Conservation (phyloP, 1,140 invertebrate genomes). For the Eumeta japonica region DNA sequence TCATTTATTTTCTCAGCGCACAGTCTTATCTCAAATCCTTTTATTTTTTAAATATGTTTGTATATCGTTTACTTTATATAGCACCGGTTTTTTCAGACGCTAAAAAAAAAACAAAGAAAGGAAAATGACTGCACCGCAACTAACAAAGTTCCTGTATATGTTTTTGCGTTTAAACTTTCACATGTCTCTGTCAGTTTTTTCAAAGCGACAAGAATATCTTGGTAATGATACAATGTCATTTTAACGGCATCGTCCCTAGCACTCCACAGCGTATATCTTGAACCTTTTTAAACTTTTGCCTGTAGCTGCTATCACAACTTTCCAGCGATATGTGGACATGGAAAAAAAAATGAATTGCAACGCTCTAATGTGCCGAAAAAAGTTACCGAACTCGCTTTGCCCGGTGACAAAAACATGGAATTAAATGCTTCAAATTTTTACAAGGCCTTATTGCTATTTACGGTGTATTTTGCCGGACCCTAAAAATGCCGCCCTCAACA, state of each 20-base stretch:
- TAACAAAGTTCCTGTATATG: constrained; percentile 11
- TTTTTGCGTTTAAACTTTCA: constrained; percentile 9
- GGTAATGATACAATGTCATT: constrained; percentile 5
- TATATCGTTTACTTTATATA: constrained; percentile 10
- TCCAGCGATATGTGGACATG: constrained; percentile 16
- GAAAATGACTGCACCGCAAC: constrained; percentile 13
- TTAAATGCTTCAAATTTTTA: too few species aligned
- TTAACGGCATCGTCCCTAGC: constrained; percentile 11
- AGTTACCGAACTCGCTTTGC: constrained; percentile 3
- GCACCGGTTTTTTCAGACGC: constrained; percentile 5
- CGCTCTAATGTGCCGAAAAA: constrained; percentile 11
- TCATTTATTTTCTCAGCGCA: background rate
- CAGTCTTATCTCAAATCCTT: background rate
- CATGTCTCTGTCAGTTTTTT: constrained; percentile 3
- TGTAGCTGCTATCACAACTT: constrained; percentile 16
- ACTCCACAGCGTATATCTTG: constrained; percentile 11
- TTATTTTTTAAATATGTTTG: constrained; percentile 11
- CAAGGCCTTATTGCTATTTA: too few species aligned
- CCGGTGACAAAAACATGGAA: too few species aligned
- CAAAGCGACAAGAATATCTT: constrained; percentile 5
- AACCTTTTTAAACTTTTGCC: constrained; percentile 12
- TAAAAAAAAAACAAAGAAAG: constrained; percentile 14
- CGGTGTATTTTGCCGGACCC: too few species aligned
- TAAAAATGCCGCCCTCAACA: too few species aligned
- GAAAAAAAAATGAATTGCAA: constrained; percentile 18